Evolutionary conservation across 2,113 vertebrate genomes (phyloP), one percentile per base, ranked within the genome.

Genomic region (Cynoglossus semilaevis): DNA sequence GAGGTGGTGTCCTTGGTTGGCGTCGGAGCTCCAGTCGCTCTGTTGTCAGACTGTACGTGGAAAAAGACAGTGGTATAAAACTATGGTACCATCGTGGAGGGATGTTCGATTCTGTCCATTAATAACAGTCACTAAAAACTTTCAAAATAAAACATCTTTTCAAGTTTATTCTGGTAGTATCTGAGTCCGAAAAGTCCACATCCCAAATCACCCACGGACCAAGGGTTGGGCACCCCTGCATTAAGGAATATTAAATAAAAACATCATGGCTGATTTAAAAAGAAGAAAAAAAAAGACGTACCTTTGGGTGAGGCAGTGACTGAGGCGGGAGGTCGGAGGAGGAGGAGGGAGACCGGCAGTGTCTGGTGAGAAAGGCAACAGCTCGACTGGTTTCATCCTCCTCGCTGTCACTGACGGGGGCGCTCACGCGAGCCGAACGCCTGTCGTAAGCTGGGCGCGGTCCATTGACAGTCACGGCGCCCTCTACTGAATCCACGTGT

Each of bases 301-400:
- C 85, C 81, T 83, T 43, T 11, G 15, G 51, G 46, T 9, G 15
- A 7, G 44, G 63, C 1, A n/a, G 48, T 3, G 22, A 19, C n/a
- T n/a, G 40, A 15, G 59, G 44, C 8, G 1, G 89, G 1, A 10
- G 63, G 60, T 92, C 50, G 47, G 67, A 45, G 84, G 76, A 0
- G 79, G 69, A 56, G 0, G 19, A 1, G 2, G 84, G 71, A 12
- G 82, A 85, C 56, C 84, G 63, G 0, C 83, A 85, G 63, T 78
- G 89, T 70, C 88, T 88, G 58, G 88, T 72, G 11, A 93, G 77
- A 43, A 90, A 76, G 11, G 79, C 84, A 0, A 88, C 85, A 59
- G 89, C 82, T 82, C 64, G 73, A 64, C 90, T 74, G 0, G 90
- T 90, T 81, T 93, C 92, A 0, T 97, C 93, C 0, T 94, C 92